These are phyloP conservation scores for Pseudopipra pipra DNA, from an alignment of 2,113 vertebrate species.

Conservation along the genomic window DNA sequence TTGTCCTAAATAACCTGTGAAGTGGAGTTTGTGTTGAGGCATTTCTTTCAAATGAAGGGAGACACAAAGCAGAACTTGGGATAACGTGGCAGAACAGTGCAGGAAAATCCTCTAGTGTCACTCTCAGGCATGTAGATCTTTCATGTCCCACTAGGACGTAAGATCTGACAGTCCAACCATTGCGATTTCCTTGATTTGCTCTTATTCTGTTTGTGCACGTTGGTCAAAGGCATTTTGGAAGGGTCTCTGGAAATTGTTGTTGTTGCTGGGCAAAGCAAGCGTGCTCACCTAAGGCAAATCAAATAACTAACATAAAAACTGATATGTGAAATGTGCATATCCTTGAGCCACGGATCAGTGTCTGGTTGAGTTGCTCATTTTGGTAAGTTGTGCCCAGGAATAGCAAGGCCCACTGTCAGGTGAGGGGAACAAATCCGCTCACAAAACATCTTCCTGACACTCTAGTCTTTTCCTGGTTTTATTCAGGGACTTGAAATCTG, in stretches of 20 bases:
- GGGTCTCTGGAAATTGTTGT: background rate
- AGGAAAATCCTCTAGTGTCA: background rate
- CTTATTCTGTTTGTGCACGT: background rate
- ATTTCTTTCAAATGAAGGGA: background rate
- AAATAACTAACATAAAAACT: background rate
- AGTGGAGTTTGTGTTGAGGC: background rate
- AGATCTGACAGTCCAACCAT: background rate
- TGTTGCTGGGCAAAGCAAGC: background rate
- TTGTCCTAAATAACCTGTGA: background rate
- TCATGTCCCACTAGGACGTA: background rate
- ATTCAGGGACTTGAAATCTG: background rate
- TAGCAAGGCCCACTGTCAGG: background rate
- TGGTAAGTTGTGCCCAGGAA: background rate
- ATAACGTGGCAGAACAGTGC: background rate
- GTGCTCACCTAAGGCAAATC: background rate
- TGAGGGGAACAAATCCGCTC: background rate
- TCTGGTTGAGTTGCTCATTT: background rate
- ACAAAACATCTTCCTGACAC: background rate
- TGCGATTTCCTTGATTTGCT: background rate
- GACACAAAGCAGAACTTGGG: background rate
- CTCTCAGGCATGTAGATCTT: background rate
- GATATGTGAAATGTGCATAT: background rate
- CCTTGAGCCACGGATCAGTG: background rate
- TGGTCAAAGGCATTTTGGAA: background rate
- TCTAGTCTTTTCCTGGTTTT: background rate